Percentiles rank a stretch among this genome's conserved stretches.
phyloP scores from a whole-genome alignment of 2,797 vertebrate genomes.

The Crypturellus tataupa region DNA sequence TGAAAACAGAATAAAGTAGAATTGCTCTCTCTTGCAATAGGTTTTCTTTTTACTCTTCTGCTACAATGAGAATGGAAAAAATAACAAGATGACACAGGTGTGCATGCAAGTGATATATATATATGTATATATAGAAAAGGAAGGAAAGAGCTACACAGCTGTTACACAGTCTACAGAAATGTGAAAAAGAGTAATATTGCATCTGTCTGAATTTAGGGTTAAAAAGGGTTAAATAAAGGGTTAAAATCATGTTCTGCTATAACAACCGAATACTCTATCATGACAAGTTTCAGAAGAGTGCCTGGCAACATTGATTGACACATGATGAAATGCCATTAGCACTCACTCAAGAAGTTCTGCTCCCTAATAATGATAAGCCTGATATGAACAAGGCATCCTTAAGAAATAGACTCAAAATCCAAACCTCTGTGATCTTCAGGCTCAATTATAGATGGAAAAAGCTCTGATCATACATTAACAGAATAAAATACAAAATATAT shows the following conservation, averaged over 20 bases:
- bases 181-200: background rate
- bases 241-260: background rate
- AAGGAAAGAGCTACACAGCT: background rate
- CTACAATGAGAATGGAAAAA: background rate
- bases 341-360: background rate
- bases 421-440: background rate
- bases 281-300: background rate
- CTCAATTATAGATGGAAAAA: background rate
- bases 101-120: background rate
- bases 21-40: background rate
- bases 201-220: background rate
- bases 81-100: rapidly evolving
- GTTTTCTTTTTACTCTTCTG: constrained; percentile 9
- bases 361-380: background rate
- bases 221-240: no score
- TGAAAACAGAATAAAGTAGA: background rate
- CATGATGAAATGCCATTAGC: background rate
- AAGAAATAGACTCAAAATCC: background rate
- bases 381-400: background rate
- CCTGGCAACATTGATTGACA: background rate
- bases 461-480: background rate
- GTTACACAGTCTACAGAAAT: background rate
- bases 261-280: background rate
- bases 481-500: background rate
- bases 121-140: background rate